A percentile compares a stretch with the other conserved stretches of the same genome.
These are phyloP conservation scores for Aselliscus stoliczkanus DNA, from an alignment of 2,797 vertebrate species.

Conservation along the genomic window DNA sequence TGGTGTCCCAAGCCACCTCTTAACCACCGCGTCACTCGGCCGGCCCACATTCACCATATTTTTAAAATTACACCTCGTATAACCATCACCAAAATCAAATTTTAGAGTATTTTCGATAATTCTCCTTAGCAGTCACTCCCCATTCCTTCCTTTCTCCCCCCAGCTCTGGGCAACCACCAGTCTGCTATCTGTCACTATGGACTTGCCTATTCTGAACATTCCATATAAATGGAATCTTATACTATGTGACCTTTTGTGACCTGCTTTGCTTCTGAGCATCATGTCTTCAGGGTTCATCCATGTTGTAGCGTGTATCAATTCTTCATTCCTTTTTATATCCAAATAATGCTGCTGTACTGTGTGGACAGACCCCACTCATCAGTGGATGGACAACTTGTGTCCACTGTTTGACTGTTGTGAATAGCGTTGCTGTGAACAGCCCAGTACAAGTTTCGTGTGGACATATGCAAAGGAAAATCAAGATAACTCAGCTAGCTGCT, in stretches of 20 bases:
- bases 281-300: accelerated
- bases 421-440: neutral
- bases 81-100: accelerated
- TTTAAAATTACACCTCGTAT: too few relatives aligned
- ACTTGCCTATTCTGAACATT: accelerated
- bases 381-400: neutral
- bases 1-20: too few relatives aligned
- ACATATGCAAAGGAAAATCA: too few relatives aligned
- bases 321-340: neutral
- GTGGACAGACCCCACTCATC: neutral
- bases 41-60: too few relatives aligned
- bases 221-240: accelerated
- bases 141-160: accelerated
- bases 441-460: too few relatives aligned
- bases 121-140: too few relatives aligned
- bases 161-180: accelerated
- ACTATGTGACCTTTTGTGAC: accelerated
- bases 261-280: accelerated
- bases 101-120: neutral
- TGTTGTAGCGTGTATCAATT: accelerated
- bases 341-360: accelerated
- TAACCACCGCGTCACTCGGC: too few relatives aligned
- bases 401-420: neutral
- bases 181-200: too few relatives aligned
- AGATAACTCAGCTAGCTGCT: accelerated